phyloP scores from a whole-genome alignment of 2,113 vertebrate genomes.

The Cochlearius cochlearius region DNA sequence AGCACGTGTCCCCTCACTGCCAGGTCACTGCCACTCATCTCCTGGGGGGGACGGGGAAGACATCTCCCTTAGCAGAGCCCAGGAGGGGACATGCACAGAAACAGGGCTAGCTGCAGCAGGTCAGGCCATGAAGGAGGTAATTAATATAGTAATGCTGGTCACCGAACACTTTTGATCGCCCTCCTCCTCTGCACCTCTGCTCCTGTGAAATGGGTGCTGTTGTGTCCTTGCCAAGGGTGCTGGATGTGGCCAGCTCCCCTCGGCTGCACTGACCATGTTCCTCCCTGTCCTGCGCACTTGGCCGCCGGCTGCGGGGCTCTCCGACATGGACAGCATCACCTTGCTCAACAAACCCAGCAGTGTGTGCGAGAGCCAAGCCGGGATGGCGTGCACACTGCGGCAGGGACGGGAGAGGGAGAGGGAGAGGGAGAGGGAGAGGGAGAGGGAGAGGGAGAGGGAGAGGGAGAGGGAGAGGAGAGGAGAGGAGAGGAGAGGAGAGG shows the following conservation, averaged over 20 bases:
- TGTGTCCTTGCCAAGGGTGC: not conserved
- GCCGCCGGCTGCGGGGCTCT: not conserved
- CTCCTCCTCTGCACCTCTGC: not conserved
- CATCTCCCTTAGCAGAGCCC: not conserved
- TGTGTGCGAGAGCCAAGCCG: accelerated
- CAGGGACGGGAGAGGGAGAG: not conserved
- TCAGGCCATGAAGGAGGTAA: not conserved
- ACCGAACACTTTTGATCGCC: not conserved
- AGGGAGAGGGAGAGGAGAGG: not conserved
- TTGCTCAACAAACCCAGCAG: not conserved
- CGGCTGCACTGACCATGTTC: accelerated
- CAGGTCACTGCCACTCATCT: not conserved
- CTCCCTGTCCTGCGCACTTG: not conserved
- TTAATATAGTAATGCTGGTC: accelerated
- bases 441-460: not conserved
- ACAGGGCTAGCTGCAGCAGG: not conserved
- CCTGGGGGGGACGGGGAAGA: not conserved
- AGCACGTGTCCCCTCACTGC: not conserved
- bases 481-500: not conserved
- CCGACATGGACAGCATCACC: accelerated
- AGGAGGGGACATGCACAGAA: not conserved
- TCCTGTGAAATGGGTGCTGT: not conserved
- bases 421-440: not conserved
- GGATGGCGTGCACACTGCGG: not conserved
- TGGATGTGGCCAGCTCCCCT: not conserved